Base-by-base conservation (phyloP, 2,113 vertebrate genomes). In the Camelus bactrianus region DNA sequence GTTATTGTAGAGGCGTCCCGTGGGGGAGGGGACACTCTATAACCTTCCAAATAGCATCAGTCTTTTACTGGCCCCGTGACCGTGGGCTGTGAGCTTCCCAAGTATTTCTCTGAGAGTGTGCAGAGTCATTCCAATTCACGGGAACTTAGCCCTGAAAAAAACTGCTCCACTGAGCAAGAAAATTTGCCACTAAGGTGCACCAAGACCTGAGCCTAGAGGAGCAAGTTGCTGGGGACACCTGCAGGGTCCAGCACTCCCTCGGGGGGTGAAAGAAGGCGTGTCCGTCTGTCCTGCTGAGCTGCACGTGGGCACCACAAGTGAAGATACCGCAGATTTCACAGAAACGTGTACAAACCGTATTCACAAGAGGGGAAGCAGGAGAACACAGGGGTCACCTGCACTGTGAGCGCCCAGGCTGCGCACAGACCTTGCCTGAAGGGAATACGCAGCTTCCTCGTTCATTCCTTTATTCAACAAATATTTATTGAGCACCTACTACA, bases 401-500 rank as follows among this genome's bases (percentile, higher is more conserved):
- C 32, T 0, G 2, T 8, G 24, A 38, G 32, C 0, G 32, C 67
- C 16, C 15, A 5, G 1, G 76, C 48, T 2, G 64, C 28, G 4
- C 2, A 12, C 2, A 5, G 32, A 30, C 67, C 1, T 30, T 16
- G 38, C 64, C 48, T 15, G 7, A 35, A 14, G 76, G 20, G 50
- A 5, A 42, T 0, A 30, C 0, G 1, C 0, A 16, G 22, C n/a
- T 0, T 1, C 28, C 35, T 42, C 32, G 16, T 0, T 20, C 16
- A 3, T n/a, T 9, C 38, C 17, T n/a, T 22, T 42, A 4, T 13
- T 54, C 60, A 77, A 10, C 58, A 16, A 32, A 10, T 52, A n/a
- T 10, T 50, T 32, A 28, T 0, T 7, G 35, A 26, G 42, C 24
- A 30, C 32, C 32, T 46, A 24, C 38, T 22, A n/a, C 2, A 15